These are phyloP conservation scores for Picus viridis DNA, from an alignment of 2,797 vertebrate species.

Conservation along the genomic window DNA sequence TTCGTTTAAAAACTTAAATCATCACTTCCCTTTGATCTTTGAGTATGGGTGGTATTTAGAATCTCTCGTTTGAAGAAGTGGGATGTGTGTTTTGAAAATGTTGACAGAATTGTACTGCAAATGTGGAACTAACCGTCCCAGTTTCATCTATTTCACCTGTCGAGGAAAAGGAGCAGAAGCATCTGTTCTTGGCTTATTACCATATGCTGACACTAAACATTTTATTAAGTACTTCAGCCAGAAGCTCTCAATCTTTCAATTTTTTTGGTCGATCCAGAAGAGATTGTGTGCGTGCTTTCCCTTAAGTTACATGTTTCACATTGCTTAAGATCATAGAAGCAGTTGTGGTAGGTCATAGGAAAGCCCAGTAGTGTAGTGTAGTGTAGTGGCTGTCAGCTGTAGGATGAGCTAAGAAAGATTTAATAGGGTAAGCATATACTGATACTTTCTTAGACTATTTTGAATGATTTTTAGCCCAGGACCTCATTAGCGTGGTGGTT, in stretches of 20 bases:
- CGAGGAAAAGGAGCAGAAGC: neutral
- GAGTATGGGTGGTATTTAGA: rapidly evolving
- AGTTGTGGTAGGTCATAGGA: neutral
- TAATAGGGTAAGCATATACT: neutral
- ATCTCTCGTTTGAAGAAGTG: neutral
- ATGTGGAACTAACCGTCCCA: neutral
- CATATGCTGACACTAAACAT: neutral
- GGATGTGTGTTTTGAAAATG: neutral
- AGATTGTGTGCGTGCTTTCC: neutral
- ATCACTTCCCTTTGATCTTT: neutral
- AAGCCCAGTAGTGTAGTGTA: no score
- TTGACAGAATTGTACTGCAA: neutral
- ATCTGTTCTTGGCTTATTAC: neutral
- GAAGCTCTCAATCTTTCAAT: neutral
- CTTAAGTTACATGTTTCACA: neutral
- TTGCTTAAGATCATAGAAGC: neutral
- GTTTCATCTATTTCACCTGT: neutral
- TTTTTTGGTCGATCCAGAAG: neutral
- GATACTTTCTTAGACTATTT: neutral
- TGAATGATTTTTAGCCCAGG: neutral
- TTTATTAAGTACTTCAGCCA: no score
- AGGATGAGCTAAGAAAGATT: neutral
- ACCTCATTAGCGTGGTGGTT: neutral
- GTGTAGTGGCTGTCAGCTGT: neutral
- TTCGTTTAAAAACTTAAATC: neutral